Evolutionary conservation across 2,113 vertebrate species (phyloP), one percentile per base, ranked within the genome.

Genomic region (Mohoua ochrocephala): DNA sequence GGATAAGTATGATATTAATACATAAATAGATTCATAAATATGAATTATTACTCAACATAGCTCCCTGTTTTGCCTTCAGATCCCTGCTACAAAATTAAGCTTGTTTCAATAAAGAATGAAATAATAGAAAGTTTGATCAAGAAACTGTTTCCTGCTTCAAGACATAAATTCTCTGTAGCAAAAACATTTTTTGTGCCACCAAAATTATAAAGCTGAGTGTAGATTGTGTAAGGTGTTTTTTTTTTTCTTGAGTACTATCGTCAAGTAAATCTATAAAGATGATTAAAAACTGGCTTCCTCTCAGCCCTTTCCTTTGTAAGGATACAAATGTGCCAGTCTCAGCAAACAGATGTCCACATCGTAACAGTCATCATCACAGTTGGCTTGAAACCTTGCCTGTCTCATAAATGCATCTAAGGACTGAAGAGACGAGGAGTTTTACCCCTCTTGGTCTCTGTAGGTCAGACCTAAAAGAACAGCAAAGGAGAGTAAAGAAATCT

Each of bases 281-380:
- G 9, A 57, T 89, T 89, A 80, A 83, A 96, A 92, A 19, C 77
- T 70, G 82, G 31, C 52, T 84, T 4, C 59, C 19, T 80, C 61
- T 93, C 1, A 0, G 13, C 45, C 65, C 76, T 86, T 90, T 89
- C 56, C 65, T 93, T 94, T 91, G n/a, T 89, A 84, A 83, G 61
- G 67, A 71, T 94, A 89, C 31, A 84, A 92, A 94, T 61, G 68
- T 84, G 91, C 60, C 50, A 89, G 75, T 54, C 79, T 82, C 81
- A 92, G 89, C 91, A 93, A 96, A 60, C 95, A 95, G 91, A 93
- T 96, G 89, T 89, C 95, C 87, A 73, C 74, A 64, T 81, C 68
- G 21, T 57, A 69, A 47, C n/a, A 85, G 3, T 39, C 84, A 53
- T 91, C 63, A 70, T 89, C 57, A 28, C 70, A 81, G 73, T 84